Base-by-base conservation (phyloP, 2,797 vertebrate species). In the Alcedo quadribrachys region DNA sequence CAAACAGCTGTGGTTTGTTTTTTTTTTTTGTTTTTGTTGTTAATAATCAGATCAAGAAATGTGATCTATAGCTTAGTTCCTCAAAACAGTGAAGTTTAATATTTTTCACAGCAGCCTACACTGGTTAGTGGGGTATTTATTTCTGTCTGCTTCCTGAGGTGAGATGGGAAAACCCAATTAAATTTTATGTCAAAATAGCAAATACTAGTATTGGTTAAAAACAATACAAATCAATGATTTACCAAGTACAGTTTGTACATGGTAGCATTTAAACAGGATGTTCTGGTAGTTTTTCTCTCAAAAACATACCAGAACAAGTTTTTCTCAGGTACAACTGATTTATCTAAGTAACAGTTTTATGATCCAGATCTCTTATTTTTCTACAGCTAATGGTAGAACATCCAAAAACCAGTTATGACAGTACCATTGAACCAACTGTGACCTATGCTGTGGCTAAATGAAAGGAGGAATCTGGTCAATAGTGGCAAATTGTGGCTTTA, bases 161-260 rank as follows among this genome's bases (percentile, higher is more conserved):
- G 53, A 91, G 46, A 65, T 46, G 85, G 66, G 69, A 53, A 95
- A 91, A 94, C 51, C 24, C 77, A 78, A 89, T 78, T 70, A 63
- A 20, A 57, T 75, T 85, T 87, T 46, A 85, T 63, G 54, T 85
- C 45, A 68, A 83, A 83, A 55, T 8, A 83, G 67, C 54, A 93
- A 81, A 85, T 69, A 35, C 16, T 46, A 43, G 13, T 65, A 60
- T 43, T 77, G 57, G 18, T 45, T 73, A 61, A 43, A 53, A 79
- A 53, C 33, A 24, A 19, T 40, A 7, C 27, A 42, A 30, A 62
- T 8, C 7, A 12, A 46, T 50, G 9, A 65, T 15, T 9, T 15
- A 46, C 18, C 24, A 48, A 73, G n/a, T 57, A 33, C 20, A 63
- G 45, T 69, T 85, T 12, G 1, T 43, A 71, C 8, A 15, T 67